phyloP scores from a whole-genome alignment of 1,140 invertebrate genomes.

The Achroia grisella region DNA sequence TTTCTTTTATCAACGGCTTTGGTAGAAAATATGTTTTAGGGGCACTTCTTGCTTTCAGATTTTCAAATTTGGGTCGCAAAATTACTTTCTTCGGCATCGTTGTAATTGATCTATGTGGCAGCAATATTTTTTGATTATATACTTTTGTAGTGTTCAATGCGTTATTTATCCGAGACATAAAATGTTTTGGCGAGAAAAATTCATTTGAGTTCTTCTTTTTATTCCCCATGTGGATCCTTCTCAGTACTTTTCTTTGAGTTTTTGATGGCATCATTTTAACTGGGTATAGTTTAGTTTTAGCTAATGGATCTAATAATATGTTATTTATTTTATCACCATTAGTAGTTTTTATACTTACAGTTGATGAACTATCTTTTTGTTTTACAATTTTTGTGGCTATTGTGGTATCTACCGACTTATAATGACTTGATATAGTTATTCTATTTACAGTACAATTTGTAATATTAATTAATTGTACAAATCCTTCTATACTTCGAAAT shows the following conservation, averaged over 20 bases:
- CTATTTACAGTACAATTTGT: neutral
- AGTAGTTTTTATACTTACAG: neutral
- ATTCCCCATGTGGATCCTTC: slow-evolving; percentile 17
- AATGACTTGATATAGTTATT: neutral
- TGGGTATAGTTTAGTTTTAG: slow-evolving; percentile 29
- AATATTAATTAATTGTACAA: neutral
- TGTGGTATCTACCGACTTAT: too few species aligned
- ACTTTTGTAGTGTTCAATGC: neutral
- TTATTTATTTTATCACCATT: neutral
- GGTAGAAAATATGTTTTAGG: neutral
- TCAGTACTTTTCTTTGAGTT: slow-evolving; percentile 21
- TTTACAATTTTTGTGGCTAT: neutral
- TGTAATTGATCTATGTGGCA: neutral
- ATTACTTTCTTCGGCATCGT: slow-evolving; percentile 13
- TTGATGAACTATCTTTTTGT: neutral
- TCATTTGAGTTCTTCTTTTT: slow-evolving; percentile 31
- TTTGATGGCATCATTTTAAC: slow-evolving; percentile 14
- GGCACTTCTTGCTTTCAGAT: too few species aligned
- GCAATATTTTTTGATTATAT: neutral
- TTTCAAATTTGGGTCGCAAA: slow-evolving; percentile 24
- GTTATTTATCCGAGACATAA: slow-evolving; percentile 6
- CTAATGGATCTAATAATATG: slow-evolving; percentile 14
- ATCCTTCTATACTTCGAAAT: neutral
- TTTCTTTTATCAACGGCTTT: slow-evolving; percentile 4
- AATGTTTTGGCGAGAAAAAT: slow-evolving; percentile 25